Conservation (phyloP, 2,113 vertebrate genomes). For the Stercorarius parasiticus region DNA sequence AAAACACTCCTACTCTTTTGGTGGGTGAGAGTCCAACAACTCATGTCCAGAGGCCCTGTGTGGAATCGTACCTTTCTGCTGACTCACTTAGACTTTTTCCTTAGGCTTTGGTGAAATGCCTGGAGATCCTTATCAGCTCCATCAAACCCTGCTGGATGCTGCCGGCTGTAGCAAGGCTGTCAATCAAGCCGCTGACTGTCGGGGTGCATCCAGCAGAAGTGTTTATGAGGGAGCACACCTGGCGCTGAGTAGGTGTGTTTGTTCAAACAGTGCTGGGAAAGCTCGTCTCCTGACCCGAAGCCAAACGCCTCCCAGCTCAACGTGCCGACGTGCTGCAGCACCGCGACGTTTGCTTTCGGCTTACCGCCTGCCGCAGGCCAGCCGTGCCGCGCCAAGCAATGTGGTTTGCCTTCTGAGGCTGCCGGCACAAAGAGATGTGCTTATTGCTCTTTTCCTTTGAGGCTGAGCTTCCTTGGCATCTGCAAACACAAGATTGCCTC, state of each 20-base stretch:
- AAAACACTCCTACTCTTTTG: background rate
- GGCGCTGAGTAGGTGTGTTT: background rate
- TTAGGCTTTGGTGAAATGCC: background rate
- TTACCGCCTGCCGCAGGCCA: background rate
- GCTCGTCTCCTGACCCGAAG: background rate
- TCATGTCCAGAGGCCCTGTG: background rate
- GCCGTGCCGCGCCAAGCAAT: accelerated
- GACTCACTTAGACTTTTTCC: slow-evolving; percentile 1
- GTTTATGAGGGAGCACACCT: background rate
- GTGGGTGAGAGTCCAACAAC: background rate
- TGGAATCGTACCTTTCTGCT: background rate
- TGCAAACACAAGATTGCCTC: background rate
- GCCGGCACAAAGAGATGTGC: accelerated
- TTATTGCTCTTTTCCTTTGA: background rate
- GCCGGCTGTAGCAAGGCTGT: background rate
- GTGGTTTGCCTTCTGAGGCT: background rate
- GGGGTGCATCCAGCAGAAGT: background rate
- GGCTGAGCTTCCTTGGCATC: background rate
- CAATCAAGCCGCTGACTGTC: background rate
- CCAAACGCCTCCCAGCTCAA: background rate
- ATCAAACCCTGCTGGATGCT: background rate
- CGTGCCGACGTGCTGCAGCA: background rate
- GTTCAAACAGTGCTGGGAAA: background rate
- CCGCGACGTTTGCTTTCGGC: background rate
- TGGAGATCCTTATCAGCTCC: background rate